Evolutionary conservation across 2,888 invertebrate species (phyloP).

Genomic region (Cerceris rybyensis): DNA sequence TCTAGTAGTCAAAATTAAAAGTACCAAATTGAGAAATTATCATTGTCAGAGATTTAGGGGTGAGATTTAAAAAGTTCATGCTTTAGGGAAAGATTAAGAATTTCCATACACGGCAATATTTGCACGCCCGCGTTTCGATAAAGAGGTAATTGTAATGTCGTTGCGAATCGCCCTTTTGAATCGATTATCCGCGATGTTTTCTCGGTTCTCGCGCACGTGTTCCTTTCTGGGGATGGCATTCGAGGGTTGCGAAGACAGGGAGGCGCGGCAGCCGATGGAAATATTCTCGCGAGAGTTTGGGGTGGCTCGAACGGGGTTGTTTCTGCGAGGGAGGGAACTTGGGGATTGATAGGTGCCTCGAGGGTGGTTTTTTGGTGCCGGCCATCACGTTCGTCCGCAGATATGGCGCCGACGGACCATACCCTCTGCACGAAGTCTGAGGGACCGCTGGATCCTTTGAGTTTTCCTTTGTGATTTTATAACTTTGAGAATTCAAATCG

Average conservation of each 20-base stretch:
- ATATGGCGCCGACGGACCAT: conserved; percentile 75
- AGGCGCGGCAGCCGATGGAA: conserved; percentile 68
- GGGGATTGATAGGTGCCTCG: conserved; percentile 74
- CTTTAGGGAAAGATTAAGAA: background rate
- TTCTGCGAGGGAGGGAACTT: conserved; percentile 65
- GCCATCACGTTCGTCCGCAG: conserved; percentile 77
- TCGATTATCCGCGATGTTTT: background rate
- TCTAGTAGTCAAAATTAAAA: too few relatives aligned
- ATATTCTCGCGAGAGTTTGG: conserved; percentile 76
- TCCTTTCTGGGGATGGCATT: conserved; percentile 50
- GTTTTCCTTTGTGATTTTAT: background rate
- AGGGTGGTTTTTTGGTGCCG: conserved; percentile 78
- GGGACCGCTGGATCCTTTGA: background rate
- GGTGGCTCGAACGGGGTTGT: conserved; percentile 63
- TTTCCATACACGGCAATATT: background rate
- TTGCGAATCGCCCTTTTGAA: background rate
- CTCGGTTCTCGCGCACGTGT: conserved; percentile 13
- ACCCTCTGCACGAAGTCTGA: conserved; percentile 31
- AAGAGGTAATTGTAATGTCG: too few relatives aligned
- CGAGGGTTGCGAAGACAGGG: conserved; percentile 54
- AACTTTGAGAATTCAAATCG: too few relatives aligned
- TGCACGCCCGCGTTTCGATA: too few relatives aligned
- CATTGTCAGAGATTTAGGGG: background rate
- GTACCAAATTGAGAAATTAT: background rate
- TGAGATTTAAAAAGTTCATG: background rate